Base-by-base conservation (phyloP, 2,797 vertebrate genomes). In the Coracias cyanogaster region DNA sequence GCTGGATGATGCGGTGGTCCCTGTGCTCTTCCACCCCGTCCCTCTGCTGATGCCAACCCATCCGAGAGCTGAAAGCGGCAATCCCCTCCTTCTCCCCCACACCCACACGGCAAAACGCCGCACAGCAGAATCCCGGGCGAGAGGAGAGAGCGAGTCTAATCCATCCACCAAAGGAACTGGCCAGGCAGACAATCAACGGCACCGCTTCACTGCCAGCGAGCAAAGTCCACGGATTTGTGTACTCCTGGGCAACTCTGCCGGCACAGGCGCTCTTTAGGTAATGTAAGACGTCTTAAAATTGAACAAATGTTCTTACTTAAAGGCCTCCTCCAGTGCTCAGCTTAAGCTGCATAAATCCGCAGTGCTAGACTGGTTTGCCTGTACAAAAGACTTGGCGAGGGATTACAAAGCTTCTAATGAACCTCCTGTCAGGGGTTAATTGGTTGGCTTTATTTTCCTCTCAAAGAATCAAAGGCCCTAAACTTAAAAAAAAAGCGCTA, bases 401-500 rank as follows among this genome's bases (percentile, higher is more conserved):
- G 96, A 98, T 95, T 98, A 98, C 96, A 97, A 95, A 98, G 96
- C 97, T 97, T 98, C 96, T 98, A 98, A 98, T 96, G 96, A 96
- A 98, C 96, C 97, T 98, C 97, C 97, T 98, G 97, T 98, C 97
- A 98, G 97, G 97, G 98, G 98, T 98, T 98, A 98, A 98, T 97
- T 97, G 97, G 96, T 98, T 97, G 97, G 96, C 96, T 98, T 98
- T 98, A 96, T 96, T 98, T 98, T 97, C 94, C 94, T 97, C 98
- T 97, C 96, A 96, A 98, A 97, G 94, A 97, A 97, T 97, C 97
- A 97, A 98, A 97, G 96, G 94, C 93, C 90, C 94, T 95, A 97
- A 97, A 98, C 92, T 96, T 94, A 65, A 91, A 93, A 96, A 85
- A 85, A 58, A 24, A 48, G 8, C 24, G 39, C 31, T 37, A 52